phyloP scores from a whole-genome alignment of 2,888 invertebrate species.

The Caenorhabditis doughertyi region DNA sequence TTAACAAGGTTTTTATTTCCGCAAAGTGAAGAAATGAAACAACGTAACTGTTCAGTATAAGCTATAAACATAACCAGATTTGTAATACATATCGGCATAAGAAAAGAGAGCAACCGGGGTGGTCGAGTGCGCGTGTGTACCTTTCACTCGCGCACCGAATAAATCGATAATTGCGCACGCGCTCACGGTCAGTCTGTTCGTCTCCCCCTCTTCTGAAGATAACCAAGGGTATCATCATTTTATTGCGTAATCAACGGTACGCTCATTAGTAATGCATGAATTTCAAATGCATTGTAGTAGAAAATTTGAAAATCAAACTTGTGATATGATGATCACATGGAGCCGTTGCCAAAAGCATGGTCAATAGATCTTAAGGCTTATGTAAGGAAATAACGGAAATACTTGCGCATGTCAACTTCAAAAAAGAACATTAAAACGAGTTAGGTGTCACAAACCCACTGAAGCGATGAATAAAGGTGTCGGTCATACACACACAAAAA shows the following conservation, averaged over 20 bases:
- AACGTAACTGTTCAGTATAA: neutral
- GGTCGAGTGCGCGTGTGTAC: conserved; percentile 49
- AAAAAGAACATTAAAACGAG: conserved; percentile 12
- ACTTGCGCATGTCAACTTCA: conserved; percentile 5
- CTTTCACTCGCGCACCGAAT: conserved; percentile 41
- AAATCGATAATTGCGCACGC: conserved; percentile 43
- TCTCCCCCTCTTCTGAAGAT: conserved; percentile 8
- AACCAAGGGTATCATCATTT: conserved; percentile 7
- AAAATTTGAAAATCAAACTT: too few species aligned
- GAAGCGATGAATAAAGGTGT: conserved; percentile 48
- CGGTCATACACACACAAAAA: conserved; percentile 25
- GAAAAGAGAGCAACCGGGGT: conserved; percentile 23
- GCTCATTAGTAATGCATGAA: conserved; percentile 14
- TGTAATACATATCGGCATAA: neutral
- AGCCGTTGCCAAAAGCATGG: too few species aligned
- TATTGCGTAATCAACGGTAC: conserved; percentile 48
- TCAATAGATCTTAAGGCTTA: too few species aligned
- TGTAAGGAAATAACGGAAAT: neutral
- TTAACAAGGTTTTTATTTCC: conserved; percentile 28
- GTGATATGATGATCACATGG: too few species aligned
- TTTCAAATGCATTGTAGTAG: too few species aligned
- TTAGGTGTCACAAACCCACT: conserved; percentile 46
- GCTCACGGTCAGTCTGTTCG: conserved; percentile 45
- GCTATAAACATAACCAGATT: conserved; percentile 6
- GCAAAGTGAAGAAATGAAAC: conserved; percentile 7